These are phyloP conservation scores for Lasiurus cinereus DNA, from an alignment of 2,113 vertebrate species.

Conservation along the genomic window DNA sequence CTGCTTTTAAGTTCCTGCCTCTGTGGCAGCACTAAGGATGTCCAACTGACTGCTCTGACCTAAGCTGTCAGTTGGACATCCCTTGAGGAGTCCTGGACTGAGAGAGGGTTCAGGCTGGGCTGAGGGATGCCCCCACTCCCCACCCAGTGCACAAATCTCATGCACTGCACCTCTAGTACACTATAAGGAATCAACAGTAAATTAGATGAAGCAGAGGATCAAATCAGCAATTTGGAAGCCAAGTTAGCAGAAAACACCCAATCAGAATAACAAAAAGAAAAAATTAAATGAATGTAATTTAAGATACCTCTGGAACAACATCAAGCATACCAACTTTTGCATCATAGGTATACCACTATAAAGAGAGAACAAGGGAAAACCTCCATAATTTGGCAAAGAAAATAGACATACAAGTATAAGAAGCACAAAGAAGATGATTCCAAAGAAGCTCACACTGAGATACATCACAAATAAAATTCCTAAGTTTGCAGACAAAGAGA, in stretches of 20 bases:
- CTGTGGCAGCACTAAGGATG: too few relatives aligned
- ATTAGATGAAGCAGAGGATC: neutral
- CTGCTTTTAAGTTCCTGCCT: neutral
- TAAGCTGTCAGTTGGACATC: too few relatives aligned
- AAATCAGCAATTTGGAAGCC: neutral
- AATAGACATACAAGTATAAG: neutral
- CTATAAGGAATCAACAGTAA: neutral
- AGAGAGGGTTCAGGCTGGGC: too few relatives aligned
- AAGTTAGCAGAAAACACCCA: neutral
- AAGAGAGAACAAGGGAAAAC: neutral
- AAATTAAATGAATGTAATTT: neutral
- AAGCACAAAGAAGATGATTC: neutral
- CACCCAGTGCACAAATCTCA: too few relatives aligned
- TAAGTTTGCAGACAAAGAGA: neutral
- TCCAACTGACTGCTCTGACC: too few relatives aligned
- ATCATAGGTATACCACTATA: neutral
- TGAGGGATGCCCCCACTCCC: too few relatives aligned
- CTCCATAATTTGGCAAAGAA: neutral
- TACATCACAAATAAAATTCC: neutral
- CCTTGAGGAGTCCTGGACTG: too few relatives aligned
- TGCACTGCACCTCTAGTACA: neutral
- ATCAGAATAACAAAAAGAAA: neutral
- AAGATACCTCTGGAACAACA: neutral
- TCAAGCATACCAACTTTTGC: neutral
- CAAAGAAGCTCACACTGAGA: neutral